Evolutionary conservation across 2,797 vertebrate genomes (phyloP), one percentile per base, ranked within the genome.

Genomic region (Agapornis canus): DNA sequence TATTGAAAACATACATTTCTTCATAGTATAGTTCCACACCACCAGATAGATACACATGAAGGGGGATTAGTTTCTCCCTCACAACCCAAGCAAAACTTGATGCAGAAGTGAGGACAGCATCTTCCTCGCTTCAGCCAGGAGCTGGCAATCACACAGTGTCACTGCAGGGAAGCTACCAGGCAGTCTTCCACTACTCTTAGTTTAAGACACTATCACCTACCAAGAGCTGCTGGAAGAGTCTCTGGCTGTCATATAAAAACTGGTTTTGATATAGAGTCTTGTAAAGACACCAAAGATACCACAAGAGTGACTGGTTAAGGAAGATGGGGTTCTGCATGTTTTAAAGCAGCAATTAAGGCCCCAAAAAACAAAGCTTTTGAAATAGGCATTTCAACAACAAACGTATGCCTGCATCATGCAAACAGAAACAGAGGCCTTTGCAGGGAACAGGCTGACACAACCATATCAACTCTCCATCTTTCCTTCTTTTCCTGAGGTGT

Each of bases 1-100:
- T 89, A 92, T 52, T 92, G 92, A 91, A 87, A 65, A 43, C 84
- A 85, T 72, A 78, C 54, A 71, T 87, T 87, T 73, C 57, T 88
- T 59, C 48, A 91, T 35, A 65, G 78, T 10, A 39, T 5, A 91
- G 65, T 82, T 95, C 89, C 83, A 86, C 70, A 91, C 47, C 75
- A 83, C 45, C 52, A 92, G 64, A 68, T 52, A 86, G 3, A 63
- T 26, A 54, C 32, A 69, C 52, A 18, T 5, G 37, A 85, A 93
- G 27, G 42, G n/a, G 52, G 85, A 81, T 69, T 81, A 75, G 42
- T 75, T 90, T 78, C 64, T 61, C 57, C 57, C 35, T 49, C 49
- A 54, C n/a, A 87, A 89, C 78, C 39, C 39, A 64, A 52, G 18
- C 75, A 94, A 71, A 91, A 64, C 52, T 47, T 65, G 42, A 42